phyloP scores from a whole-genome alignment of 2,888 invertebrate species.

The Pachymerium ferrugineum region DNA sequence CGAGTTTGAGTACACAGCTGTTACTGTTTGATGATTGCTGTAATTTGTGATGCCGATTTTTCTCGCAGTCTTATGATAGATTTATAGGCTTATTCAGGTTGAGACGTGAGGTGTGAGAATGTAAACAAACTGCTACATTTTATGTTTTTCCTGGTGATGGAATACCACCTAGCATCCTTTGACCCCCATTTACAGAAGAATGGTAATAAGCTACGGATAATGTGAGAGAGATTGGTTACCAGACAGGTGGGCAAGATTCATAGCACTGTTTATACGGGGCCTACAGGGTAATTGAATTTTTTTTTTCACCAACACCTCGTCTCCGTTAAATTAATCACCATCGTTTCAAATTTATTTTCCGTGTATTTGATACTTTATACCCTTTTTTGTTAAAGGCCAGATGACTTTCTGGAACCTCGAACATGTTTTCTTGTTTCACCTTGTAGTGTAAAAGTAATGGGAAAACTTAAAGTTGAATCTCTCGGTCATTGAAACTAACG shows the following conservation, averaged over 20 bases:
- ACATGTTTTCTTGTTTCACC: too few relatives aligned
- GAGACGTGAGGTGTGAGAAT: neutral
- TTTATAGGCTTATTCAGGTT: neutral
- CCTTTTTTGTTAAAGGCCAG: too few relatives aligned
- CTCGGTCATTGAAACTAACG: too few relatives aligned
- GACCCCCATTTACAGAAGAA: neutral
- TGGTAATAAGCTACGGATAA: neutral
- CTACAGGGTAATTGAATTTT: neutral
- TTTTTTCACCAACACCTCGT: neutral
- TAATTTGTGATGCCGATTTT: neutral
- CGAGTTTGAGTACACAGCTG: neutral
- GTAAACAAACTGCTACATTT: neutral
- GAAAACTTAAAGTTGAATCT: too few relatives aligned
- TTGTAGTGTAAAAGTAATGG: too few relatives aligned
- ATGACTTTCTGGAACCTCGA: too few relatives aligned
- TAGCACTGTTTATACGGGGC: neutral
- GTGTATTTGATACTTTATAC: too few relatives aligned
- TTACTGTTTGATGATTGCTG: neutral
- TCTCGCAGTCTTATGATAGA: constrained; percentile 3
- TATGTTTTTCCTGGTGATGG: neutral
- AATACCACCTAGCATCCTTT: constrained; percentile 1
- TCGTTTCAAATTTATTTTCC: too few relatives aligned
- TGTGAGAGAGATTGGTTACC: neutral
- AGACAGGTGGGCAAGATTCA: constrained; percentile 3
- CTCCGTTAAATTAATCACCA: too few relatives aligned